Evolutionary conservation across 2,888 invertebrate genomes (phyloP), one percentile per base, ranked within the genome.

Genomic region (Papilio demoleus): DNA sequence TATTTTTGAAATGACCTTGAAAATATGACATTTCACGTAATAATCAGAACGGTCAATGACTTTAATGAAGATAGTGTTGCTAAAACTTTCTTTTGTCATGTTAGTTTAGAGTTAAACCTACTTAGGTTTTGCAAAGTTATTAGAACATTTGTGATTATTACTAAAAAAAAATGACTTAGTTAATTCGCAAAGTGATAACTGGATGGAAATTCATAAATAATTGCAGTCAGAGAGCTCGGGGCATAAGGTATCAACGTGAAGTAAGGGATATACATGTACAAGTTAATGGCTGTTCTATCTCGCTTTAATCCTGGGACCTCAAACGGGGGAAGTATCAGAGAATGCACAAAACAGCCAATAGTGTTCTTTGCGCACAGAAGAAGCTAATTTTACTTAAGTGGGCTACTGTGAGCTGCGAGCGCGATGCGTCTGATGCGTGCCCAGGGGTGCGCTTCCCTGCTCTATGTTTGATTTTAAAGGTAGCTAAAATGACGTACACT

Each of bases 321-420:
- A 88, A 88, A 88, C 82, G 84, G 79, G 83, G 83, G 81, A 79
- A 83, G 67, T 85, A 88, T 87, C 85, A 85, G 85, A 80, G 82
- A 79, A 77, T 73, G 84, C 80, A 88, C 85, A 88, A 88, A 88
- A 89, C 92, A 88, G 85, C 88, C 89, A 88, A 92, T 92, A 90
- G 90, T 88, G 88, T 91, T 90, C 90, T 90, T 90, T 88, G 81
- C 86, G 83, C 84, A 88, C 88, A 90, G 88, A 88, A 91, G 90
- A 84, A 92, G 92, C 92, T 92, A 92, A 92, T 92, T 91, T 92
- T 88, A 85, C 89, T 88, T 89, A 92, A 92, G 92, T 91, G 92
- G 90, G 91, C 91, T 90, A 91, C 90, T 90, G 85, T 78, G 76
- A 75, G 77, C 90, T 90, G 85, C 77, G 76, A 76, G 77, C 73